Percentiles rank a stretch among this genome's conserved stretches.
Evolutionary conservation across 2,888 invertebrate genomes (phyloP).

Genomic region (Aleiodes alternator): DNA sequence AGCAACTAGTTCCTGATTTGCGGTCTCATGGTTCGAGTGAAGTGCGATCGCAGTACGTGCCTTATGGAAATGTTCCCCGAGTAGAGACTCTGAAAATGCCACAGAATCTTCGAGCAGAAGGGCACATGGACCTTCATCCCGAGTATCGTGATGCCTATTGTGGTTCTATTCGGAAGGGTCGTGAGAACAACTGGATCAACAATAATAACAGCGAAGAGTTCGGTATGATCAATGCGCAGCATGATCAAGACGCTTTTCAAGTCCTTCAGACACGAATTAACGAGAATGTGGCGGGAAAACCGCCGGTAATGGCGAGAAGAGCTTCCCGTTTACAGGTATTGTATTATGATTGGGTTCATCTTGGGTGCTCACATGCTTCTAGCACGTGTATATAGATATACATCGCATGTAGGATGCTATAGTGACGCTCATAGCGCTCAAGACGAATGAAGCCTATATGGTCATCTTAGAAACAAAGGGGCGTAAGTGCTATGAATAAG

Average conservation of each 20-base stretch:
- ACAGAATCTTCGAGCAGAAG: conserved; percentile 74
- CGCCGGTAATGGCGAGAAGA: conserved; percentile 64
- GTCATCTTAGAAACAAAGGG: too few species aligned
- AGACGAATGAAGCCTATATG: too few species aligned
- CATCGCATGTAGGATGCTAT: too few species aligned
- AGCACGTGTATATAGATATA: too few species aligned
- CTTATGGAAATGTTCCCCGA: conserved; percentile 66
- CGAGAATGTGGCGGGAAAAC: conserved; percentile 69
- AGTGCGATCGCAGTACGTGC: conserved; percentile 66
- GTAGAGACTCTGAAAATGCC: conserved; percentile 68
- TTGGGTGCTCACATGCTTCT: too few species aligned
- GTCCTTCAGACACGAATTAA: conserved; percentile 67
- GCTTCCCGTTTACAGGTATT: conserved; percentile 52
- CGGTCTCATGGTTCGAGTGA: conserved; percentile 60
- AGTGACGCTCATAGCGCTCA: too few species aligned
- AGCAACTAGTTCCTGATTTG: conserved; percentile 45
- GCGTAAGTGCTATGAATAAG: too few species aligned
- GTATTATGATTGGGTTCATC: too few species aligned
- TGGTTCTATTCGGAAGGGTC: conserved; percentile 34
- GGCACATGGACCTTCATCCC: conserved; percentile 72
- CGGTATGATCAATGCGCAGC: conserved; percentile 62
- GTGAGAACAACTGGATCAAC: conserved; percentile 64
- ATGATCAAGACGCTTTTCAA: conserved; percentile 70
- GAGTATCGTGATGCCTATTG: conserved; percentile 76
- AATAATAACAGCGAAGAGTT: conserved; percentile 66